Base-by-base conservation (phyloP, 2,797 vertebrate genomes). In the Thaleichthys pacificus region DNA sequence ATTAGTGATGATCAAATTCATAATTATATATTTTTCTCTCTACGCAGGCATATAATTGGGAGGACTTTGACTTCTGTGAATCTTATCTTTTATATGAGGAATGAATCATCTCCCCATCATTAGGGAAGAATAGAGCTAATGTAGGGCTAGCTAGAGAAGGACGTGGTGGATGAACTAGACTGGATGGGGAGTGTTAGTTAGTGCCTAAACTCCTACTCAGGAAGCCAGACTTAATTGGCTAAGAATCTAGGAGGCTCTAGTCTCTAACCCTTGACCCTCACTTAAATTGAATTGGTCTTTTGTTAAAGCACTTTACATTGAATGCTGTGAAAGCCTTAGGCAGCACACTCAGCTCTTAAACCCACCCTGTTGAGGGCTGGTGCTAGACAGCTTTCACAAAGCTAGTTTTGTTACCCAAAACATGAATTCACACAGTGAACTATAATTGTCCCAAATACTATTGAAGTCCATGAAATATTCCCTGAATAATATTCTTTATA, bases 1-100 rank as follows among this genome's bases (percentile, higher is more conserved):
- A 93, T 94, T 92, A 92, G 75, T 26, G 4, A 82, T 89, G 69
- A 93, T 92, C 85, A 90, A 77, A 88, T 88, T 88, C 70, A 87
- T 91, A 86, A 92, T 92, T 81, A 89, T 80, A 80, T 85, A 74
- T 90, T 89, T 88, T 90, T 86, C 80, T 69, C 73, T 87, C 78
- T 82, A 88, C 71, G 81, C 80, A 81, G 80, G 85, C 84, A 77
- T 84, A 86, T 90, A 90, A 91, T 91, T 91, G 86, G 83, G 77
- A 57, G 72, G 85, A 30, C 80, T 83, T 77, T 70, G 73, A 87
- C 71, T 66, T 72, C 49, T 71, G 77, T 80, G 80, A 84, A 83
- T 86, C 79, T 80, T 85, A 83, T 86, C 79, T 80, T 85, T 85
- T 81, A 83, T 82, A n/a, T 58, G 54, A 82, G 74, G 86, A 88